Evolutionary conservation across 2,113 vertebrate genomes (phyloP).

Genomic region (Gobiocypris rarus): DNA sequence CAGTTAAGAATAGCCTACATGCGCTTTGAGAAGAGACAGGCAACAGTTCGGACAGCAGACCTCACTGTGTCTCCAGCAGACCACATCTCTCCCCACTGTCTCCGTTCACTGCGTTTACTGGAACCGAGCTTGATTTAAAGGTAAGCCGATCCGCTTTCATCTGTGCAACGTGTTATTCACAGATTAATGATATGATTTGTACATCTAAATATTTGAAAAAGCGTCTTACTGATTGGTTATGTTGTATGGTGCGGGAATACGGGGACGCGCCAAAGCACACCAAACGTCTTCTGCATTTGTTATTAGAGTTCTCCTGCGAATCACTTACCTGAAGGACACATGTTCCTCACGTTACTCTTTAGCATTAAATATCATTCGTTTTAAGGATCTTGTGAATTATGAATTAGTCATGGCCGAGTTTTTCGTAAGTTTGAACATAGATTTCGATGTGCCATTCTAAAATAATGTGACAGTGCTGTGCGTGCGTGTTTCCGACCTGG

Average conservation of each 20-base stretch:
- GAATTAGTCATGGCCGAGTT: neutral
- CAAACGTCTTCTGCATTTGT: neutral
- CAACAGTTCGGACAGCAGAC: slow-evolving; percentile 45
- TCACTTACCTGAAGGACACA: slow-evolving; percentile 7
- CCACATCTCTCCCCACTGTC: neutral
- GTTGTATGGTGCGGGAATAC: neutral
- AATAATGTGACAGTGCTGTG: neutral
- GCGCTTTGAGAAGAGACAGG: slow-evolving; percentile 32
- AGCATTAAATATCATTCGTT: neutral
- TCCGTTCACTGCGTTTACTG: slow-evolving; percentile 5
- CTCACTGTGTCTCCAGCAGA: slow-evolving; percentile 14
- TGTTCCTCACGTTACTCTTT: neutral
- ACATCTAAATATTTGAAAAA: neutral
- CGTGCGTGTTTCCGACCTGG: neutral
- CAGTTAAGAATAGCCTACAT: slow-evolving; percentile 28
- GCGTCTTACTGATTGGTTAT: neutral
- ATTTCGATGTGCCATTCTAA: neutral
- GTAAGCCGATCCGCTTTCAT: slow-evolving; percentile 28
- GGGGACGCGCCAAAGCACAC: neutral
- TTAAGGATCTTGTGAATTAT: neutral
- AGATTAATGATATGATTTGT: neutral
- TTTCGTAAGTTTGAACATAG: neutral
- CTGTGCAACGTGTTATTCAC: neutral
- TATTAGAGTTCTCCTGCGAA: neutral
- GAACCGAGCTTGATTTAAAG: slow-evolving; percentile 37